These are phyloP conservation scores for Rostratula benghalensis DNA, from an alignment of 2,113 vertebrate species.

Conservation along the genomic window DNA sequence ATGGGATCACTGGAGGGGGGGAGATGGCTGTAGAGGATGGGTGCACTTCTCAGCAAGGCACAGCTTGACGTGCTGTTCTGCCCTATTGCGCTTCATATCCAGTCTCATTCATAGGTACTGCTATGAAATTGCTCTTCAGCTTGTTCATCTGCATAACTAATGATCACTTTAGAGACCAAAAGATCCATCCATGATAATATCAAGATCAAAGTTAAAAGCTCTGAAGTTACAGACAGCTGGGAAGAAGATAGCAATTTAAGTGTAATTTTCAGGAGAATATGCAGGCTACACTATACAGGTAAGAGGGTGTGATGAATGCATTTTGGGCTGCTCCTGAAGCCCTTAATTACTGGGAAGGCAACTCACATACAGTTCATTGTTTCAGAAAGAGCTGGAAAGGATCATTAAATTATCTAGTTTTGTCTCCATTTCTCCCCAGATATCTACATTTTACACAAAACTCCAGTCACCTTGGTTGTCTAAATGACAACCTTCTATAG, in stretches of 20 bases:
- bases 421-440: background rate
- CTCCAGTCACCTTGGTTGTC: background rate
- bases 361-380: background rate
- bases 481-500: background rate
- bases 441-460: background rate
- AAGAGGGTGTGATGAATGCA: background rate
- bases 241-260: background rate
- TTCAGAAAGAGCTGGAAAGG: background rate
- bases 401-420: background rate
- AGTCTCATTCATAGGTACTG: background rate
- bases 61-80: background rate
- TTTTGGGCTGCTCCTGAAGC: background rate
- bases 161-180: slow-evolving; percentile 2
- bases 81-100: background rate
- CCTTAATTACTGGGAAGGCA: background rate
- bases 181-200: background rate
- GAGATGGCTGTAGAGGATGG: background rate
- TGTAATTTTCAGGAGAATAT: background rate
- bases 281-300: background rate
- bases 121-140: slow-evolving; percentile 6
- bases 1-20: background rate
- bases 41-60: background rate
- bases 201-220: slow-evolving; percentile 11
- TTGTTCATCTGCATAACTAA: slow-evolving; percentile 42
- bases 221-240: background rate